A percentile compares a stretch with the other conserved stretches of the same genome.
These are phyloP conservation scores for Lithobates sylvaticus DNA, from an alignment of 2,797 vertebrate species.

Conservation along the genomic window DNA sequence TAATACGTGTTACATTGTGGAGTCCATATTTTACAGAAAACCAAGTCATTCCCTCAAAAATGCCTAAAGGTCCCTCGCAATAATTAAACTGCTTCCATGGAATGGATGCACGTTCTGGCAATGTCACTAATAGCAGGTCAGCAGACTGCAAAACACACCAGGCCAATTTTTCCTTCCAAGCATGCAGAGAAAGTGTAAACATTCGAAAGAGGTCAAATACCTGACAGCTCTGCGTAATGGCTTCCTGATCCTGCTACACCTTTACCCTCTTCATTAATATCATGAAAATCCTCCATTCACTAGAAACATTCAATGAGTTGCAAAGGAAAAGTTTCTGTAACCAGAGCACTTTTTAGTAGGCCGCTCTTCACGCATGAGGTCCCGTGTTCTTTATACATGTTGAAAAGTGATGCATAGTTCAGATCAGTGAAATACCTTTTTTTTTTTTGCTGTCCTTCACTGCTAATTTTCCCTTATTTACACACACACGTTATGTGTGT, in stretches of 20 bases:
- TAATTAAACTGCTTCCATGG: slow-evolving; percentile 1
- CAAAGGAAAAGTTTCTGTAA: neutral
- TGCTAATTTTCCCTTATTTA: no score
- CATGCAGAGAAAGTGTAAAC: slow-evolving; percentile 37
- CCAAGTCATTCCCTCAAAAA: neutral
- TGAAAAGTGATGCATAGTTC: no score
- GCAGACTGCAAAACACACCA: slow-evolving; percentile 12
- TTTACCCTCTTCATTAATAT: neutral
- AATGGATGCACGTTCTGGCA: slow-evolving; percentile 9
- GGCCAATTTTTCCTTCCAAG: slow-evolving; percentile 21
- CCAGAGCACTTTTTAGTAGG: no score
- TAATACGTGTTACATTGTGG: neutral
- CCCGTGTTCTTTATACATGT: no score
- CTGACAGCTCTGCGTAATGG: neutral
- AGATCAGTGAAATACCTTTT: no score
- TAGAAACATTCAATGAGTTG: neutral
- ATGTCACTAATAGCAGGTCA: slow-evolving; percentile 23
- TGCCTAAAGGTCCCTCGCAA: neutral
- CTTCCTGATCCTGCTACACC: neutral
- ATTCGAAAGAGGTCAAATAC: neutral
- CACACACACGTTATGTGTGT: no score
- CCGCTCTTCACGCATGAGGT: no score
- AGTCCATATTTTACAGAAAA: neutral
- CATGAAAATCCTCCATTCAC: neutral
- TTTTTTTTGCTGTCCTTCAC: no score